phyloP scores from a whole-genome alignment of 35 echinoderm and acorn worm species.

The Stichopus chloronotus region DNA sequence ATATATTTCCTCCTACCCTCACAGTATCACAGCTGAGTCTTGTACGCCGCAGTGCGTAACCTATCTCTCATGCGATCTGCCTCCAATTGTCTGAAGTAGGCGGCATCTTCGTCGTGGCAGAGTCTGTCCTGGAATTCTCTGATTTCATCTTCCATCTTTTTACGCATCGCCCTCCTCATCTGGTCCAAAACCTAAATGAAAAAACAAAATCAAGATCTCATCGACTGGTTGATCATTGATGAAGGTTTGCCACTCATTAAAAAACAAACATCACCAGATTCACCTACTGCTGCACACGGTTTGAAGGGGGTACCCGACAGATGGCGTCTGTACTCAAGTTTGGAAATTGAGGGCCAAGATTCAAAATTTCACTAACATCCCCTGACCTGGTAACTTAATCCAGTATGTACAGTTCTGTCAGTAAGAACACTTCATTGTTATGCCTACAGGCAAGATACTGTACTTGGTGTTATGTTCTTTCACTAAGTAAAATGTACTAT shows the following conservation, averaged over 20 bases:
- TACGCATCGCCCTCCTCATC: constrained; percentile 82
- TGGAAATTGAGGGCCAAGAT: neutral
- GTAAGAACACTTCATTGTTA: no score
- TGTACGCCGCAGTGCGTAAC: constrained; percentile 78
- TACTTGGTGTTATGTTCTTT: no score
- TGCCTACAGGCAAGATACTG: no score
- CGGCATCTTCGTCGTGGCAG: constrained; percentile 82
- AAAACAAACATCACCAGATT: no score
- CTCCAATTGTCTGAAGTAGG: constrained; percentile 86
- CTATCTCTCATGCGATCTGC: constrained; percentile 81
- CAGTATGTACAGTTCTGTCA: no score
- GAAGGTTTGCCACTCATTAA: neutral
- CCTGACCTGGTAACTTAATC: no score
- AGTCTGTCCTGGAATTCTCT: constrained; percentile 83
- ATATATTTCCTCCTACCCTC: no score
- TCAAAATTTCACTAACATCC: no score
- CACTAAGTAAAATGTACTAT: no score
- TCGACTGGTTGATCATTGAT: neutral
- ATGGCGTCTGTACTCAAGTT: neutral
- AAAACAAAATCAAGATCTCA: neutral
- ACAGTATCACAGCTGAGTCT: constrained; percentile 68
- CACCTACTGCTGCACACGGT: no score
- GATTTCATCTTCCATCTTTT: constrained; percentile 93
- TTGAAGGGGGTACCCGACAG: no score
- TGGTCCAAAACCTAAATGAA: constrained; percentile 72